phyloP scores from a whole-genome alignment of 2,797 vertebrate species.

The Sebastes dallii region DNA sequence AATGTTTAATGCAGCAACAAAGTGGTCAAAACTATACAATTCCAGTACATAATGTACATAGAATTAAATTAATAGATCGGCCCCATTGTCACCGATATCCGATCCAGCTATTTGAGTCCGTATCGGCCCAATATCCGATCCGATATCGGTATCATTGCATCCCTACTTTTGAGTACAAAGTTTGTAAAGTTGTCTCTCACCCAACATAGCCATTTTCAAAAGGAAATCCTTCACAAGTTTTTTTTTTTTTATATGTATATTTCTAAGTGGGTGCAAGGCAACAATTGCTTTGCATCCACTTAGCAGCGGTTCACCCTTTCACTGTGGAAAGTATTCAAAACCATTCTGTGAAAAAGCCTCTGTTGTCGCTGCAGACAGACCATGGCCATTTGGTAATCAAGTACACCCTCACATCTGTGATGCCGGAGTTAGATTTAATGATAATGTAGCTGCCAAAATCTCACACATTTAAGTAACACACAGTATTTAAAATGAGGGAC shows the following conservation, averaged over 20 bases:
- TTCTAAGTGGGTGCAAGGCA: not conserved
- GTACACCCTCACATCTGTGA: conserved; percentile 4
- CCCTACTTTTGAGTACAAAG: not conserved
- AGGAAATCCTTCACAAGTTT: not conserved
- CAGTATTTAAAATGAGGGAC: not conserved
- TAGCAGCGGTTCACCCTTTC: not conserved
- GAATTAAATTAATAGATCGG: no score
- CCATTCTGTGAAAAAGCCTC: not conserved
- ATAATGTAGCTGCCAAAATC: conserved; percentile 13
- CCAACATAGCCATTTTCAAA: not conserved
- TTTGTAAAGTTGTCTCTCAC: not conserved
- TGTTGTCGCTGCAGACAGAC: not conserved
- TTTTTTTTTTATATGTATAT: not conserved
- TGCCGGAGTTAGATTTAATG: conserved; percentile 1
- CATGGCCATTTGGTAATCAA: not conserved
- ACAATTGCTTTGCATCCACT: not conserved
- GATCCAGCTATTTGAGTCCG: no score
- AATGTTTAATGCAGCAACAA: no score
- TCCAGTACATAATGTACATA: no score
- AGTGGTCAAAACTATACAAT: no score
- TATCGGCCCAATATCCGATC: no score
- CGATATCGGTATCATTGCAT: no score
- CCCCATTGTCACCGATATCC: fast-evolving
- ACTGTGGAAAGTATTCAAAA: not conserved
- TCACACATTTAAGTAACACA: not conserved